Conservation (phyloP, 2,888 invertebrate species). For the Rhorus exstirpatorius region DNA sequence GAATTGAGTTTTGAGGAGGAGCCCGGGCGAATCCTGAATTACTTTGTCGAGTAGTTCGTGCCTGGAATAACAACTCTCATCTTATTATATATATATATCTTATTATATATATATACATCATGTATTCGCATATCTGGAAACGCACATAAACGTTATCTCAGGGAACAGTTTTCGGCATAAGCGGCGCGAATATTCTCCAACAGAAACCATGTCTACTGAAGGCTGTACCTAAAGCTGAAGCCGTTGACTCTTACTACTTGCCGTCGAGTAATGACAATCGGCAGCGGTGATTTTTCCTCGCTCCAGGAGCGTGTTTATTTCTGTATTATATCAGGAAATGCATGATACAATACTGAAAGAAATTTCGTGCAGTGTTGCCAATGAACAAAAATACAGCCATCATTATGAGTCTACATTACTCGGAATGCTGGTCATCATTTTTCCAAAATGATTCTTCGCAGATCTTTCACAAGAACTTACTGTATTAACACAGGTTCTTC, state of each 20-base stretch:
- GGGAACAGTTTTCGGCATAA: neutral
- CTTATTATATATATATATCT: slow-evolving; percentile 17
- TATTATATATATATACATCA: neutral
- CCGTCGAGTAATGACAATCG: slow-evolving; percentile 47
- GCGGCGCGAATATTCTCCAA: neutral
- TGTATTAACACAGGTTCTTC: too few relatives aligned
- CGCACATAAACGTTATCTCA: neutral
- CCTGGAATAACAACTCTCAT: slow-evolving; percentile 45
- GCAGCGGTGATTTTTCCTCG: slow-evolving; percentile 27
- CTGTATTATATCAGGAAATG: neutral
- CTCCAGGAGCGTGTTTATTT: slow-evolving; percentile 16
- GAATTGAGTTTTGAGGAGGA: slow-evolving; percentile 62
- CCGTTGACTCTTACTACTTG: slow-evolving; percentile 62
- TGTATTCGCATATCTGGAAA: neutral
- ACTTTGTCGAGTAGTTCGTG: slow-evolving; percentile 60
- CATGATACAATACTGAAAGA: neutral
- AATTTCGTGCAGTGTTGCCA: slow-evolving; percentile 21
- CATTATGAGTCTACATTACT: neutral
- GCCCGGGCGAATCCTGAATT: slow-evolving; percentile 53
- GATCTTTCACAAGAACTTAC: too few relatives aligned
- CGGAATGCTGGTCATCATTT: too few relatives aligned
- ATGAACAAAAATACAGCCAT: slow-evolving; percentile 15
- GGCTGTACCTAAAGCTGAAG: neutral
- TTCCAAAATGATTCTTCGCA: too few relatives aligned
- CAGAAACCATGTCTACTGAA: neutral